phyloP scores from a whole-genome alignment of 2,888 invertebrate genomes.

The Agrypnus murinus region DNA sequence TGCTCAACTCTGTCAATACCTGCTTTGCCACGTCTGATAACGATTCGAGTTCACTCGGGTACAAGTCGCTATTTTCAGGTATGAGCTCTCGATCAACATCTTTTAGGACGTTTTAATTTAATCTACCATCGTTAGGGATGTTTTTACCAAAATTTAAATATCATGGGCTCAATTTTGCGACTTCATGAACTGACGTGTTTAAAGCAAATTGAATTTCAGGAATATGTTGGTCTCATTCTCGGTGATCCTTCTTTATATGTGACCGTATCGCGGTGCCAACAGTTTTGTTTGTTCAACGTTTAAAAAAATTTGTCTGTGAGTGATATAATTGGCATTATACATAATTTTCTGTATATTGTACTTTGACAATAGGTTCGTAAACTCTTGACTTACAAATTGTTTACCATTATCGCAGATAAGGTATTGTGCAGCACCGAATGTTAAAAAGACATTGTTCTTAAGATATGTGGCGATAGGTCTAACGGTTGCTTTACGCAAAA shows the following conservation, averaged over 20 bases:
- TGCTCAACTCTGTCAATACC: constrained; percentile 29
- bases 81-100: neutral
- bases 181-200: constrained; percentile 47
- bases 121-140: constrained; percentile 44
- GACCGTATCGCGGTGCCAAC: constrained; percentile 53
- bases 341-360: constrained; percentile 42
- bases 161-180: constrained; percentile 45
- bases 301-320: constrained; percentile 52
- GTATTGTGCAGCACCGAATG: constrained; percentile 45
- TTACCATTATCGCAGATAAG: constrained; percentile 47
- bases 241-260: constrained; percentile 54
- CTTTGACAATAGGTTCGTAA: constrained; percentile 23
- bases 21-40: constrained; percentile 2
- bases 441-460: constrained; percentile 45
- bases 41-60: no score
- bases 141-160: constrained; percentile 49
- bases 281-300: constrained; percentile 49
- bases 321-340: constrained; percentile 47
- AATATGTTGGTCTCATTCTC: constrained; percentile 57
- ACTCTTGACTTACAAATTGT: constrained; percentile 34
- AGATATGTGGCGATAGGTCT: constrained; percentile 13
- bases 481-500: constrained; percentile 20
- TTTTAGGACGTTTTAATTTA: constrained; percentile 34
- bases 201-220: constrained; percentile 49
- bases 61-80: constrained; percentile 1